phyloP scores from a whole-genome alignment of 1,140 invertebrate species.

The Sycobia sp. region DNA sequence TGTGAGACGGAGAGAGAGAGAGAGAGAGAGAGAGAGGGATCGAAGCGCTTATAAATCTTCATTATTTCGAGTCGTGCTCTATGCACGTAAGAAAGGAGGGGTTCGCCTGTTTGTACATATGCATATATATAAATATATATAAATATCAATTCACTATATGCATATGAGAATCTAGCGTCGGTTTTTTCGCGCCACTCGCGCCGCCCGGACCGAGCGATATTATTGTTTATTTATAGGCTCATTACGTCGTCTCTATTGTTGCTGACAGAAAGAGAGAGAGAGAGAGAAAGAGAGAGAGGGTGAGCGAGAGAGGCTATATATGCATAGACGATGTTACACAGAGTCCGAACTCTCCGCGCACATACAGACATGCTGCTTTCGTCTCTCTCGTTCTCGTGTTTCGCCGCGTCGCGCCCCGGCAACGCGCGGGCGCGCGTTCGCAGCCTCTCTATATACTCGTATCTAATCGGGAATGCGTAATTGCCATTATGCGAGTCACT shows the following conservation, averaged over 20 bases:
- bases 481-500: conserved; percentile 16
- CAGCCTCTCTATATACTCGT: not conserved
- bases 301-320: not conserved
- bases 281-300: not conserved
- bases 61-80: conserved; percentile 12
- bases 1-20: too few species aligned
- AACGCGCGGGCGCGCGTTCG: not conserved
- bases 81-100: not conserved
- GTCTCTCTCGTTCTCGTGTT: not conserved
- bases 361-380: too few species aligned
- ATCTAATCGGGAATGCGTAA: conserved; percentile 18
- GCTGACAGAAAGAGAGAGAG: not conserved
- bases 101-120: not conserved
- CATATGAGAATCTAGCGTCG: too few species aligned
- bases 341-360: too few species aligned
- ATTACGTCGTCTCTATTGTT: conserved; percentile 13
- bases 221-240: conserved; percentile 21
- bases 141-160: too few species aligned
- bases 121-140: too few species aligned
- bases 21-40: too few species aligned
- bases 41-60: conserved; percentile 29
- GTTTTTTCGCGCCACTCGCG: too few species aligned
- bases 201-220: not conserved
- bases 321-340: too few species aligned
- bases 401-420: too few species aligned